Evolutionary conservation across 2,888 invertebrate species (phyloP), one percentile per base, ranked within the genome.

Genomic region (Ophion costatus): DNA sequence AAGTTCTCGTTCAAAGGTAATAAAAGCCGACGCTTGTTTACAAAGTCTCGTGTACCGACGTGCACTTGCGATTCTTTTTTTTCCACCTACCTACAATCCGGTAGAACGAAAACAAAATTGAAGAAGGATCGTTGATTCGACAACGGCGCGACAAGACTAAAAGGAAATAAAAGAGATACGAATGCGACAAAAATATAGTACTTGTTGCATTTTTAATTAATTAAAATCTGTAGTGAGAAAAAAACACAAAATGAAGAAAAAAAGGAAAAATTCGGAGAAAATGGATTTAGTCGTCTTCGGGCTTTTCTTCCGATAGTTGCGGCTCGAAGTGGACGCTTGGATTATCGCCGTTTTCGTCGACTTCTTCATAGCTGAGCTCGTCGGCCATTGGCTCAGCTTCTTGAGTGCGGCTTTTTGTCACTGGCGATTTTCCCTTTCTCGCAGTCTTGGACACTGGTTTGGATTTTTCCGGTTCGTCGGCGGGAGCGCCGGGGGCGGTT

Each of bases 1-100:
- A 9, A 76, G 61, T 76, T 76, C 75, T 14, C 70, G 73, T 66
- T 24, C 51, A 11, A 29, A 56, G 69, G 10, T 51, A 73, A 79
- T 42, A 64, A 66, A 66, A 64, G 42, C 42, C 64, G 56, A 63
- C 69, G 17, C 51, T 63, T 51, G 71, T 45, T 63, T 56, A 51
- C n/a, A 22, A 69, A 29, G 17, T 51, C 1, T 29, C 51, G 59
- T 61, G 29, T 56, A 61, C 59, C 51, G 56, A 24, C 10, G 29
- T 64, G 24, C 10, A 14, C 38, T 9, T 7, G 38, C 7, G 9
- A 38, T 7, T 38, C 11, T 38, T 64, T 61, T 77, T 80, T 24
- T 63, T 61, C 45, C 66, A 78, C 7, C 67, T 78, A 33, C 22
- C 17, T 51, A 51, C 38, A 38, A 9, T 7, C 38, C 51, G 14